These are phyloP conservation scores for Eospalax fontanierii DNA, from an alignment of 2,797 vertebrate genomes.

Conservation along the genomic window DNA sequence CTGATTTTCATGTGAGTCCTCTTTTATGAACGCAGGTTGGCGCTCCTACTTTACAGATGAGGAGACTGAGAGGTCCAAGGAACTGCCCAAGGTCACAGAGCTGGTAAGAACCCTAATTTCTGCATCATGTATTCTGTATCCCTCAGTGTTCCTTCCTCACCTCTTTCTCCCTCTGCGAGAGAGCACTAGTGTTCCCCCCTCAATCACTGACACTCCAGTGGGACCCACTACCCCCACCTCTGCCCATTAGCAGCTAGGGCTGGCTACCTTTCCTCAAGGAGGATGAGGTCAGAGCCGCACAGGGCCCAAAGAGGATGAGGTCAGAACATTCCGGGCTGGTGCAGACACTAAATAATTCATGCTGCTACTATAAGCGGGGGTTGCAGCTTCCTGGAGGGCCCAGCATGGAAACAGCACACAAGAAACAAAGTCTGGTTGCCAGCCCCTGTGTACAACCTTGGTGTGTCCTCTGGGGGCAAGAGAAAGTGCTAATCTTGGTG, in stretches of 20 bases:
- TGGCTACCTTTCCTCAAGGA: constrained; percentile 2
- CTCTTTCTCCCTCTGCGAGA: not conserved
- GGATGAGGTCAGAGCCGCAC: constrained; percentile 43
- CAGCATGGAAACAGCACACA: constrained; percentile 45
- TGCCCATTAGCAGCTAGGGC: not conserved
- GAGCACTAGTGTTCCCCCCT: not conserved
- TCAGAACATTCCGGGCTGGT: constrained; percentile 71
- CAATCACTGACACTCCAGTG: not conserved
- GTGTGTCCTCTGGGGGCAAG: not conserved
- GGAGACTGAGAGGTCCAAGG: not conserved
- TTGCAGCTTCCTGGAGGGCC: constrained; percentile 84
- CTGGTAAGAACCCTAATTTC: not conserved
- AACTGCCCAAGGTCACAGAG: not conserved
- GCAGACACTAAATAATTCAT: constrained; percentile 88
- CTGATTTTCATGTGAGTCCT: not conserved
- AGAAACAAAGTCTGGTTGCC: constrained; percentile 70
- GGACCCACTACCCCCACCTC: not conserved
- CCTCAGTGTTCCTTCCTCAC: not conserved
- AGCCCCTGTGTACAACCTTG: constrained; percentile 9
- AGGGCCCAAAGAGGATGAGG: constrained; percentile 84
- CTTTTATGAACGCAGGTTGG: not conserved
- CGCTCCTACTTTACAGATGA: not conserved
- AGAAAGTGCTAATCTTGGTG: not conserved
- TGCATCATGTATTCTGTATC: accelerated
- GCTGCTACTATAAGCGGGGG: not conserved